These are phyloP conservation scores for Eulemur macaco DNA, from an alignment of 2,113 vertebrate species.

Conservation along the genomic window DNA sequence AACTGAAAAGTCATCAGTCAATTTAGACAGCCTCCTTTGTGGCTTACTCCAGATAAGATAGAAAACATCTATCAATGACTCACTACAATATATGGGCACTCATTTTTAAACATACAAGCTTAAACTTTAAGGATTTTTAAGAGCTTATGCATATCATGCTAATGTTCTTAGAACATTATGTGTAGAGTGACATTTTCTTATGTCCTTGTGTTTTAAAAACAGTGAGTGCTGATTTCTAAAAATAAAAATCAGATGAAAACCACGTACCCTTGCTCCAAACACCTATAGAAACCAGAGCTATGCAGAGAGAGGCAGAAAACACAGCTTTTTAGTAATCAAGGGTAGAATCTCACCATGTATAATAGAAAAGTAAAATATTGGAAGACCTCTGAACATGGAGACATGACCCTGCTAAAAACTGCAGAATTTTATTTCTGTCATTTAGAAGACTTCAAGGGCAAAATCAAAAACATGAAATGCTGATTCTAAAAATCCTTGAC, in stretches of 20 bases:
- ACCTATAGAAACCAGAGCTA: background rate
- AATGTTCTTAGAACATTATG: background rate
- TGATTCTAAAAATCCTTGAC: constrained; percentile 72
- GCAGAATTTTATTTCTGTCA: constrained; percentile 60
- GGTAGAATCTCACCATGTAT: background rate
- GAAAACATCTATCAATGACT: background rate
- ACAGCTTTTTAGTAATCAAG: background rate
- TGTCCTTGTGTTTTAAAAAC: background rate
- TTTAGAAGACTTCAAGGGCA: constrained; percentile 63
- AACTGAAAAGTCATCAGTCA: background rate
- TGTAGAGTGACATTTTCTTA: background rate
- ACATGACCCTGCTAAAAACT: constrained; percentile 10
- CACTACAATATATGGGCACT: background rate
- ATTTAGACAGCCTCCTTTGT: background rate
- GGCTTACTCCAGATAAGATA: background rate
- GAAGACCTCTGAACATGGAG: constrained; percentile 47
- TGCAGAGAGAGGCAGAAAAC: background rate
- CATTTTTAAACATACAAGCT: background rate
- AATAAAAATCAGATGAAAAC: background rate
- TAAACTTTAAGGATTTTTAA: background rate
- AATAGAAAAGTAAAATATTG: constrained; percentile 35
- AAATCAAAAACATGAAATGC: constrained; percentile 64
- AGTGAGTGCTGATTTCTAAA: background rate
- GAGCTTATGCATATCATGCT: background rate
- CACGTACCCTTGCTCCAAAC: background rate